Conservation (phyloP, 2,888 invertebrate genomes). For the Limnephilus marmoratus region DNA sequence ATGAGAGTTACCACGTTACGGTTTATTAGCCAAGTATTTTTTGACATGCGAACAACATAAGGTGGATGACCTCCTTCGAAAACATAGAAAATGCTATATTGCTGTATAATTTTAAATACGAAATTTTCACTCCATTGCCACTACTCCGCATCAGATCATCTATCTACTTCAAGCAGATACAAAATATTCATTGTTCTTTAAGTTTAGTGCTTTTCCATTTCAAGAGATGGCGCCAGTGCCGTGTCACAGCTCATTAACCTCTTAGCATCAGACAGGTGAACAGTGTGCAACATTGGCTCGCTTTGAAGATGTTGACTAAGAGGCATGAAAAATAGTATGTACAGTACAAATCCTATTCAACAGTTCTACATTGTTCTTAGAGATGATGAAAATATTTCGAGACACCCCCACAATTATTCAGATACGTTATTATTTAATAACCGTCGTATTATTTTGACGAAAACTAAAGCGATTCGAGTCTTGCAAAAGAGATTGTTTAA, state of each 20-base stretch:
- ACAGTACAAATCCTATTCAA: neutral
- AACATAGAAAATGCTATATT: neutral
- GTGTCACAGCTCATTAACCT: neutral
- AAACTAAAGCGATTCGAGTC: neutral
- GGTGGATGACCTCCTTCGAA: neutral
- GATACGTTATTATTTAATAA: neutral
- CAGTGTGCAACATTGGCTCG: neutral
- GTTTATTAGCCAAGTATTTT: neutral
- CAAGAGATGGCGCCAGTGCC: slow-evolving; percentile 19
- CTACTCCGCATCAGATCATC: too few relatives aligned
- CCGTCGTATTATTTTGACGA: neutral
- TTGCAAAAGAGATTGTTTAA: neutral
- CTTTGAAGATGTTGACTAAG: neutral
- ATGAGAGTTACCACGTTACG: too few relatives aligned
- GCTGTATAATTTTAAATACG: neutral
- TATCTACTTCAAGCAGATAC: neutral
- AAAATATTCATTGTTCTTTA: neutral
- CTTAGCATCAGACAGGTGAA: neutral
- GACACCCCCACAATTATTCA: neutral
- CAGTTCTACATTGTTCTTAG: neutral
- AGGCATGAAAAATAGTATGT: neutral
- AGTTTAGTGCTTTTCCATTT: neutral
- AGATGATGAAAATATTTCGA: neutral
- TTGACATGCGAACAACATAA: neutral
- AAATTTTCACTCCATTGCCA: neutral